phyloP scores from a whole-genome alignment of 2,797 vertebrate species.

The Gallinago nigripennis region DNA sequence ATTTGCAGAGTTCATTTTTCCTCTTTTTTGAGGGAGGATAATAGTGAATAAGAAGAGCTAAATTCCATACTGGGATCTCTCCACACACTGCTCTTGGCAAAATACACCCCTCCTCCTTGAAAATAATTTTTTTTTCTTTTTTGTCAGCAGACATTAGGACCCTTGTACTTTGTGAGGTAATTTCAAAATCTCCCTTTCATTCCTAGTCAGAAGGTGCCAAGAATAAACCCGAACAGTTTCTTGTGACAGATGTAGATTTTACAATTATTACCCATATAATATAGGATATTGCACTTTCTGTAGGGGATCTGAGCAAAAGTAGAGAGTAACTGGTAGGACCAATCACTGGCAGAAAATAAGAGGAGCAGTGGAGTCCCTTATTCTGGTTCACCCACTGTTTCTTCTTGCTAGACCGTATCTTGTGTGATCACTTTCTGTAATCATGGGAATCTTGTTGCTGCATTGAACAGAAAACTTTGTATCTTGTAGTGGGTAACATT shows the following conservation, averaged over 20 bases:
- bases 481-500: neutral
- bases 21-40: neutral
- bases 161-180: neutral
- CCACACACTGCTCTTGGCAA: neutral
- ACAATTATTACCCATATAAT: neutral
- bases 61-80: neutral
- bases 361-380: neutral
- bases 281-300: neutral
- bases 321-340: neutral
- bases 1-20: neutral
- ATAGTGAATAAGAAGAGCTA: neutral
- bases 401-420: rapidly evolving
- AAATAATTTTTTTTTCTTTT: neutral
- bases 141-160: neutral
- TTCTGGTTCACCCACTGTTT: neutral
- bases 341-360: neutral
- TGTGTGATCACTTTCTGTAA: neutral
- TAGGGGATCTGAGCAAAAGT: neutral
- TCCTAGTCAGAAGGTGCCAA: neutral
- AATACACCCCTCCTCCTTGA: neutral
- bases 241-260: neutral
- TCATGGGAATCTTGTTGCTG: neutral
- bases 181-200: neutral
- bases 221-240: neutral
- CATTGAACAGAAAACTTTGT: neutral